Base-by-base conservation (phyloP, 2,888 invertebrate genomes). In the Plebejus anna region DNA sequence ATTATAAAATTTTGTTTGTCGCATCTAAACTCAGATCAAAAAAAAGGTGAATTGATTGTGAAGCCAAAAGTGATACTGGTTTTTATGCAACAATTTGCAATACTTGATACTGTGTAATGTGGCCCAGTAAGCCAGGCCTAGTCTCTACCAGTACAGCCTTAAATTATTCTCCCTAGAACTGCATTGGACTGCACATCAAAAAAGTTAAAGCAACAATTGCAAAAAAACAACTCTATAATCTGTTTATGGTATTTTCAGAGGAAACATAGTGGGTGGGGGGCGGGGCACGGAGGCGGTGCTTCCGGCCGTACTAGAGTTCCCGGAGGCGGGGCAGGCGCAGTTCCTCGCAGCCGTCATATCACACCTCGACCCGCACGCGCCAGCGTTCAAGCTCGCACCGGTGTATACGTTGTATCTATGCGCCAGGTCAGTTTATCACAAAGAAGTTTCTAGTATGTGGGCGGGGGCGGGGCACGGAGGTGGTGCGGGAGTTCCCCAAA, bases 321-420 rank as follows among this genome's bases (percentile, higher is more conserved):
- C 98, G 38, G 98, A 99, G 91, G 98, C 98, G 81, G 97, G 97
- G 36, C 99, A 99, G 92, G 98, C 98, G 86, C 96, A 97, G 82
- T 98, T 99, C 90, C 94, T 99, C 75, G 96, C 97, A 79, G 96
- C 97, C 70, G 97, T 98, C 80, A 96, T 99, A 85, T 96, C 97
- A 57, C 96, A 98, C 81, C 95, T 98, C 81, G 98, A 98, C 88
- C 98, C 98, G 16, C 97, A 97, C 86, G 96, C 96, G 78, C 97
- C 97, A 13, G 97, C 98, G 82, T 99, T 99, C 94, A 98, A 98
- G 87, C 95, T 99, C 79, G 98, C 99, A 0, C 99, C 99, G 0
- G 99, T 99, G 42, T 99, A 99, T 92, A 97, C 98, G 2, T 95
- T 99, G 38, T 99, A 99, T 90, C 95, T 99, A 86, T 98, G 98